These are phyloP conservation scores for Scomber scombrus DNA, from an alignment of 2,113 vertebrate genomes.

Conservation along the genomic window DNA sequence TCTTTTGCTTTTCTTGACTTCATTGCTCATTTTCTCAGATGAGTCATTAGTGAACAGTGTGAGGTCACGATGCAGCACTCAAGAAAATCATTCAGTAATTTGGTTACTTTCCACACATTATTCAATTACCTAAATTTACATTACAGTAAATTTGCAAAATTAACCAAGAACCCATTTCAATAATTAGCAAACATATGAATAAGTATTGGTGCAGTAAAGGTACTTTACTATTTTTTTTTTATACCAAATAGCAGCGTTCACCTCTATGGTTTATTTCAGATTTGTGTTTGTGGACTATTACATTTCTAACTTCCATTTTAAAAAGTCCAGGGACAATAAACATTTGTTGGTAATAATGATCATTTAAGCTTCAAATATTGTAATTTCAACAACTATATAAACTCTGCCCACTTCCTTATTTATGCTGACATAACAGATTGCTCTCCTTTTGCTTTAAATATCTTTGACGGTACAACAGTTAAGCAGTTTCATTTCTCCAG, in stretches of 20 bases:
- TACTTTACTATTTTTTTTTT: too few species aligned
- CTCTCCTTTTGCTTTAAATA: background rate
- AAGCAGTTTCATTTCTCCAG: conserved; percentile 7
- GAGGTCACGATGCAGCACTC: too few species aligned
- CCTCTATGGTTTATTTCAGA: background rate
- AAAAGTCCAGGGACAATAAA: background rate
- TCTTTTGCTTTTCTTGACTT: too few species aligned
- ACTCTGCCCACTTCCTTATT: background rate
- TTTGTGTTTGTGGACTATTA: background rate
- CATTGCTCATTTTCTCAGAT: too few species aligned
- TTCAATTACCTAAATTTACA: too few species aligned
- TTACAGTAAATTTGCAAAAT: background rate
- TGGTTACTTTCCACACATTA: too few species aligned
- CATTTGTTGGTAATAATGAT: too few species aligned
- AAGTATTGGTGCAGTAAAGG: background rate
- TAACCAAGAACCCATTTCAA: background rate
- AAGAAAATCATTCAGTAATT: too few species aligned
- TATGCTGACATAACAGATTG: background rate
- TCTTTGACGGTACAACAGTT: background rate
- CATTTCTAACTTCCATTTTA: background rate
- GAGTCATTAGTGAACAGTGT: too few species aligned
- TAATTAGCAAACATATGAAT: background rate
- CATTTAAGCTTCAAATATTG: background rate
- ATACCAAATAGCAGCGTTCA: background rate
- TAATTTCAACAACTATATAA: too few species aligned